Base-by-base conservation (phyloP, 2,113 vertebrate genomes). In the Prunella fulvescens region DNA sequence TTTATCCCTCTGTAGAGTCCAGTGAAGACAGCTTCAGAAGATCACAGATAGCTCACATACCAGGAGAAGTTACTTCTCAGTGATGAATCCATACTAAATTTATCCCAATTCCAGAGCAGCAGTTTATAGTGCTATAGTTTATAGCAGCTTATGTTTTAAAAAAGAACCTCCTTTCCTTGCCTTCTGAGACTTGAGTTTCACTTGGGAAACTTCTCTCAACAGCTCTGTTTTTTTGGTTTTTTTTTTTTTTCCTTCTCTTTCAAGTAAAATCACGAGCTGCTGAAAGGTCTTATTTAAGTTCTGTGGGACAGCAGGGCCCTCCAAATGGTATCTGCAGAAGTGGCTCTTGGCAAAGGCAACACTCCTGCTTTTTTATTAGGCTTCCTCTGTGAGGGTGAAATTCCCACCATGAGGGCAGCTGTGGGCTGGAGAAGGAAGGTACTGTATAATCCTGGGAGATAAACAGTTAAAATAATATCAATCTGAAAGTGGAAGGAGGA, bases 151-250 rank as follows among this genome's bases (percentile, higher is more conserved):
- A 22, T 67, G 31, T 90, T 96, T 95, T 61, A 6, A 86, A 91
- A 92, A 87, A 82, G 10, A 91, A 29, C 18, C 77, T 76, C 42
- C 44, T 89, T 91, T 93, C 23, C 67, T 85, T 93, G 69, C 33
- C 45, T 93, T 90, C 53, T 31, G 58, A 85, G n/a, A 82, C n/a
- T 64, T 19, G 37, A 86, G 45, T 88, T 97, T 97, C 92, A 81
- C 90, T 96, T 92, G 92, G 92, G 93, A 97, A 95, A 95, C 74
- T 95, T 95, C 74, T 95, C 73, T 87, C 53, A n/a, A 62, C 33
- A 71, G 6, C 26, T 73, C 58, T 78, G 40, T 0, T 12, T 37
- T 53, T 20, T 20, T 45, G 44, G 24, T 19, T 1, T 4, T 2
- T n/a, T 60, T 61, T 33, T 60, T 62, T 16, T 10, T 11, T 1